These are phyloP conservation scores for Larimichthys polyactis DNA, from an alignment of 2,113 vertebrate genomes.

Conservation along the genomic window DNA sequence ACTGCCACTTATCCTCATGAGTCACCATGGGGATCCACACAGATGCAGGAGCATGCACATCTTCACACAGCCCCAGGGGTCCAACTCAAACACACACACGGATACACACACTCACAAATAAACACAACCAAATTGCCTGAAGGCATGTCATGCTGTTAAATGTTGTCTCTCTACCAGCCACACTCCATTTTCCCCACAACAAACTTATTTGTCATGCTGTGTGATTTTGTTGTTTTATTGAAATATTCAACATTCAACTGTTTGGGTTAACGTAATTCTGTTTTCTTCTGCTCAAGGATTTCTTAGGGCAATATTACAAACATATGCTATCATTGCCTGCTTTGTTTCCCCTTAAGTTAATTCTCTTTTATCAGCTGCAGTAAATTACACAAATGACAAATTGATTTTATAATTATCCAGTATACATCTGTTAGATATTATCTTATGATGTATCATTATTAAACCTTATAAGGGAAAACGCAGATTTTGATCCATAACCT, in stretches of 20 bases:
- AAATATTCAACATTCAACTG: not conserved
- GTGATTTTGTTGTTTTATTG: slow-evolving; percentile 27
- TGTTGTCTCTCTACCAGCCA: not conserved
- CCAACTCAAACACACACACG: not conserved
- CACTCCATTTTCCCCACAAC: not conserved
- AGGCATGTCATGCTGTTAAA: slow-evolving; percentile 49
- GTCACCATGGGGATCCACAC: slow-evolving; percentile 42
- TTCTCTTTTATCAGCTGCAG: not conserved
- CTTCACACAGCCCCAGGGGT: not conserved
- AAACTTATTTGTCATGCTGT: slow-evolving; percentile 5
- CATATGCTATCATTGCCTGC: not conserved
- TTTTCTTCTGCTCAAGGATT: not conserved
- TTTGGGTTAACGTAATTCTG: slow-evolving; percentile 6
- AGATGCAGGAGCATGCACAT: slow-evolving; percentile 7
- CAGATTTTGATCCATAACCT: not conserved
- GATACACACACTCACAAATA: not conserved
- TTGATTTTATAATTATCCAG: not conserved
- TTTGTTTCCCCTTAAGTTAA: not conserved
- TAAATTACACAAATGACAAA: not conserved
- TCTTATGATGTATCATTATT: not conserved
- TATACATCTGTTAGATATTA: not conserved
- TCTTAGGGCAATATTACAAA: not conserved
- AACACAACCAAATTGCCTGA: slow-evolving; percentile 22
- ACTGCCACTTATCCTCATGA: slow-evolving; percentile 49
- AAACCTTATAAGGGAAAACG: not conserved